phyloP scores from a whole-genome alignment of 1,140 invertebrate species.

The Pseudomyrmex pallidus region DNA sequence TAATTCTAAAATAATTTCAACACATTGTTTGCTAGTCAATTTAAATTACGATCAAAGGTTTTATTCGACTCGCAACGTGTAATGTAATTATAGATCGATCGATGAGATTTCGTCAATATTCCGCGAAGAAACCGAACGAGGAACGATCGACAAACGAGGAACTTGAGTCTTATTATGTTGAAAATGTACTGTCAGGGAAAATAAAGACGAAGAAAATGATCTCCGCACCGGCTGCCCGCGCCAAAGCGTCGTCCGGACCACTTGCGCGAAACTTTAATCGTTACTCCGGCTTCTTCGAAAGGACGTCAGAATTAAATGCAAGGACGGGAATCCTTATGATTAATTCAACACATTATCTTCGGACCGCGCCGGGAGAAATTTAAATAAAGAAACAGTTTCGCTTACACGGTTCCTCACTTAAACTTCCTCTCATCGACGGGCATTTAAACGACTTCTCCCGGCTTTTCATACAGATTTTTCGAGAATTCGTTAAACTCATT shows the following conservation, averaged over 20 bases:
- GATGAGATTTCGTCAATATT: neutral
- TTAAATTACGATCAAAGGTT: too few species aligned
- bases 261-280: constrained; percentile 68
- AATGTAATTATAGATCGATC: too few species aligned
- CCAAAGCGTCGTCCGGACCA: constrained; percentile 29
- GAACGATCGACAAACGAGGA: constrained; percentile 7
- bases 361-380: constrained; percentile 69
- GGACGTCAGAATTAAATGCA: constrained; percentile 61
- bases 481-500: constrained; percentile 30
- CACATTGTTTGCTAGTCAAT: too few species aligned
- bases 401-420: constrained; percentile 70
- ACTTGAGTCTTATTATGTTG: constrained; percentile 48
- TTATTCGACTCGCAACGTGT: too few species aligned
- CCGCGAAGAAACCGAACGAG: neutral
- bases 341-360: constrained; percentile 74
- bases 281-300: constrained; percentile 56
- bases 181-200: constrained; percentile 59
- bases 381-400: constrained; percentile 75
- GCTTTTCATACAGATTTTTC: constrained; percentile 15
- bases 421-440: constrained; percentile 30
- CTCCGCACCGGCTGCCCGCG: constrained; percentile 31
- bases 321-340: constrained; percentile 69
- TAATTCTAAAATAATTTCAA: too few species aligned
- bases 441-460: constrained; percentile 9
- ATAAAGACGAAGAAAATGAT: constrained; percentile 42